These are phyloP conservation scores for Eufriesea mexicana DNA, from an alignment of 1,140 invertebrate genomes.

Conservation along the genomic window DNA sequence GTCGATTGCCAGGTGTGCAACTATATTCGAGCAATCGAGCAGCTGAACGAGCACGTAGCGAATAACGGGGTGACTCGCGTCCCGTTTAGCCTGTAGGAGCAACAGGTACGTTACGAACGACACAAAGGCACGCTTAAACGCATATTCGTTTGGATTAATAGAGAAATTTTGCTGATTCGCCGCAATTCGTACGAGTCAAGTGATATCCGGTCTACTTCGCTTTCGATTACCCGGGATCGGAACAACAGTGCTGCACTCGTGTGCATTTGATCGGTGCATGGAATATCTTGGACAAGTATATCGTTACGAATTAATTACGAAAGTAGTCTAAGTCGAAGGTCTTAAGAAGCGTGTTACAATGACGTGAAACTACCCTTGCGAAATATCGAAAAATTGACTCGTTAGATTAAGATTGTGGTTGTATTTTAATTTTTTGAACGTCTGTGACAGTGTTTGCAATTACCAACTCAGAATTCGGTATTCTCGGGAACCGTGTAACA, in stretches of 20 bases:
- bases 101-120: conserved; percentile 60
- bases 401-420: no score
- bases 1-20: conserved; percentile 7
- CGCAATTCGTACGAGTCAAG: background rate
- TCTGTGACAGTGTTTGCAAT: no score
- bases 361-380: no score
- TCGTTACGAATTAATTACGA: no score
- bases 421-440: no score
- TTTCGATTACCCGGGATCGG: background rate
- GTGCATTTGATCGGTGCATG: no score
- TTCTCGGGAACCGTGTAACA: no score
- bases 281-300: no score
- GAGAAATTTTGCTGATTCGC: conserved; percentile 51
- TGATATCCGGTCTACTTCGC: background rate
- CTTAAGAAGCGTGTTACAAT: no score
- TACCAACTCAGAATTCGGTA: no score
- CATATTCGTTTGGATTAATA: conserved; percentile 59
- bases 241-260: background rate
- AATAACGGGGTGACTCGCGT: conserved; percentile 38
- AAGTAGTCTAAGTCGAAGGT: no score
- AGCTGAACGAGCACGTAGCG: conserved; percentile 56
- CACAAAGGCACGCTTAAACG: conserved; percentile 57
- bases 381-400: no score
- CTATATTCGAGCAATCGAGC: conserved; percentile 45
- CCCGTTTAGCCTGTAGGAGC: conserved; percentile 47